Evolutionary conservation across 2,797 vertebrate genomes (phyloP).

Genomic region (Clarias platycephalus): DNA sequence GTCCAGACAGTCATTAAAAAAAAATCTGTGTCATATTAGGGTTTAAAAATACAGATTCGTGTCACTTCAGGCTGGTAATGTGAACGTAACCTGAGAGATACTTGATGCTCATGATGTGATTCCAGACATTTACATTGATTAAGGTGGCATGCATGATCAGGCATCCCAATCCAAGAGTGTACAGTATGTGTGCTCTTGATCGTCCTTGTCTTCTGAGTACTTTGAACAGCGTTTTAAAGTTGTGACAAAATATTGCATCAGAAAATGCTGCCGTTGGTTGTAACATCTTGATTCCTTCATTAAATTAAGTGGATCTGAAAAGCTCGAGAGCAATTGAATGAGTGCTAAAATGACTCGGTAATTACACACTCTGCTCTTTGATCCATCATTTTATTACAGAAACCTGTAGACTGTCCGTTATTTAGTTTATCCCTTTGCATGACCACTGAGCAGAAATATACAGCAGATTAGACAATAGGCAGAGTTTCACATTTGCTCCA

Average conservation of each 20-base stretch:
- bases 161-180: neutral
- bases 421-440: neutral
- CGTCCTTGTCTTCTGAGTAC: constrained; percentile 26
- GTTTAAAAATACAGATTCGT: no score
- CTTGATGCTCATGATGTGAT: neutral
- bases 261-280: constrained; percentile 42
- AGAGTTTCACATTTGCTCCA: neutral
- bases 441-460: neutral
- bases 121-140: neutral
- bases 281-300: constrained; percentile 56
- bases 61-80: no score
- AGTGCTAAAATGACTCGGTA: constrained; percentile 57
- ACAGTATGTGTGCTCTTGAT: constrained; percentile 17
- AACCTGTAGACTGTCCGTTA: neutral
- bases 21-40: no score
- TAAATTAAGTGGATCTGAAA: constrained; percentile 61
- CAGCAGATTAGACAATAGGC: neutral
- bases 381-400: constrained; percentile 33
- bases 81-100: neutral
- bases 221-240: constrained; percentile 38
- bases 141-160: neutral
- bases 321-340: constrained; percentile 57
- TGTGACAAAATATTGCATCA: constrained; percentile 54
- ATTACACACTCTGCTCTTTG: constrained; percentile 52
- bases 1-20: no score